These are phyloP conservation scores for Eurosta solidaginis DNA, from an alignment of 1,140 invertebrate genomes.

Conservation along the genomic window DNA sequence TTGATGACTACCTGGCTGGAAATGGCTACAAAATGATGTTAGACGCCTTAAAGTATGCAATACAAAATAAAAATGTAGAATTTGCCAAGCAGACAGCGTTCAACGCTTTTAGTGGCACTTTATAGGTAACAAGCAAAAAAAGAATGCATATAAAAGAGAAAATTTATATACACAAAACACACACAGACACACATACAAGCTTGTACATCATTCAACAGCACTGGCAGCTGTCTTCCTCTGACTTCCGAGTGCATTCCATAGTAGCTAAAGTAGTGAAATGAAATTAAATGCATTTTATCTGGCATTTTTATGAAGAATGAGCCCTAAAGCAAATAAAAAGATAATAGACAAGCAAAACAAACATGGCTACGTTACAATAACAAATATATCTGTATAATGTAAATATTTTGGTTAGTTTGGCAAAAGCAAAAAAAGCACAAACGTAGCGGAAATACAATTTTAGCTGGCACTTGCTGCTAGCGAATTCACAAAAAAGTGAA, in stretches of 20 bases:
- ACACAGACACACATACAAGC: neutral
- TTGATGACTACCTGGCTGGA: neutral
- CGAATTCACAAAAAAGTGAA: neutral
- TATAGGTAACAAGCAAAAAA: neutral
- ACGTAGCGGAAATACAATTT: conserved; percentile 4
- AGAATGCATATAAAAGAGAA: neutral
- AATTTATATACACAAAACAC: neutral
- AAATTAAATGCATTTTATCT: conserved; percentile 16
- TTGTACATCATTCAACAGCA: neutral
- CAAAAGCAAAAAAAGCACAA: no score
- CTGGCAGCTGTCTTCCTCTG: neutral
- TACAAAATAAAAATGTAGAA: neutral
- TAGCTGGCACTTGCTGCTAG: conserved; percentile 3
- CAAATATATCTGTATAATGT: no score
- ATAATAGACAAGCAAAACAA: neutral
- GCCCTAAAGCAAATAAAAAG: neutral
- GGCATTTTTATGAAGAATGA: conserved; percentile 22
- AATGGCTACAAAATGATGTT: neutral
- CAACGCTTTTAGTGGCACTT: conserved; percentile 7
- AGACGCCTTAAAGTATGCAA: conserved; percentile 13
- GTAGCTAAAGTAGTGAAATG: neutral
- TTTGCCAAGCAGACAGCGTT: neutral
- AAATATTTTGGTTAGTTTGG: no score
- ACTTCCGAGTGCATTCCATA: neutral
- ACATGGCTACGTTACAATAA: neutral